Base-by-base conservation (phyloP, 2,888 invertebrate species). In the Myopa testacea region DNA sequence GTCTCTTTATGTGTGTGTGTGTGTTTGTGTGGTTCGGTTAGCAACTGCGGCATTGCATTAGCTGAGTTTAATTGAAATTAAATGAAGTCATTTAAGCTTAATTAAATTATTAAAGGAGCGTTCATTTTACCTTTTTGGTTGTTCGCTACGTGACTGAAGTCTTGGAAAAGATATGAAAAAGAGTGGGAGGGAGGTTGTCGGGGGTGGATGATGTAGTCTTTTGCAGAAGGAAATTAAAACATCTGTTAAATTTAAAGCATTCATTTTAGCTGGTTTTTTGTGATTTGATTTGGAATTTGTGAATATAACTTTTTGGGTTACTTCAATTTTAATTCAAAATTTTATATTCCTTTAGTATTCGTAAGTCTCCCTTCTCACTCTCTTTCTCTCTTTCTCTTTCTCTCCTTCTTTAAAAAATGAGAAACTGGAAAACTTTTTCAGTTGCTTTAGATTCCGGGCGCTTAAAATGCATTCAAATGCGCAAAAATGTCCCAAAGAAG, bases 81-180 rank as follows among this genome's bases (percentile, higher is more conserved):
- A 76, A 78, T 78, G 69, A 76, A 77, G 74, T 70, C 65, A 77
- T 77, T 78, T 78, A 50, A 69, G 34, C 69, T 76, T 65, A 77
- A 75, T 60, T 68, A 69, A 78, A 76, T 78, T 76, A 78, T 78
- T 78, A 70, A 78, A 76, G 26, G 26, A 74, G 14, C 16, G 55
- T 16, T 55, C 16, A 55, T 10, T 45, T 45, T 10, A 45, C 6
- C 10, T 6, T 45, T 45, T 45, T 10, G 3, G 45, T 8, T 45
- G 40, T 8, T 40, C 8, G 10, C 45, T 6, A 45, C 45, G 45
- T 45, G 45, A 45, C 45, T 45, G 45, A 45, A 45, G 45, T 45
- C 45, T 45, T 45, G 7, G 4, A 45, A 45, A 8, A 45, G 45
- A 45, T 3, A 45, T 45, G 6, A 45, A 45, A 45, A 8, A 45